Percentiles rank a stretch among this genome's conserved stretches.
Evolutionary conservation across 2,113 vertebrate species (phyloP).

Genomic region (Gasterosteus nipponicus): DNA sequence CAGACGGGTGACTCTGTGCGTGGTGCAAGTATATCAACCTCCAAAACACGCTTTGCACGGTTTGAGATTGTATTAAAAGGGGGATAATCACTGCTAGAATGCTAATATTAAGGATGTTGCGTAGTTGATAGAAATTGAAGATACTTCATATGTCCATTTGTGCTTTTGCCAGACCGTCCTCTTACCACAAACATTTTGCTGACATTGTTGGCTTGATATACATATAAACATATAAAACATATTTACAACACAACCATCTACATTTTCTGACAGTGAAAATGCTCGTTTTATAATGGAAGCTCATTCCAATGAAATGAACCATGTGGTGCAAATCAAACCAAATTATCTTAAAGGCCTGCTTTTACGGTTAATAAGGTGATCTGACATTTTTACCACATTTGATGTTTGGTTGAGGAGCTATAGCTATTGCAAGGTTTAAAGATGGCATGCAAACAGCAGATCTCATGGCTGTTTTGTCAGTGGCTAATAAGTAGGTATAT

Average conservation of each 20-base stretch:
- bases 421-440: not conserved
- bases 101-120: not conserved
- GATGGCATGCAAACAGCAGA: too few species aligned
- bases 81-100: not conserved
- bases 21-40: not conserved
- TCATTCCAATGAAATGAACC: not conserved
- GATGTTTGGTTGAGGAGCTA: not conserved
- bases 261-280: not conserved
- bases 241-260: not conserved
- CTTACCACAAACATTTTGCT: not conserved
- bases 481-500: not conserved
- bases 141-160: not conserved
- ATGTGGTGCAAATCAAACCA: not conserved
- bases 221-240: not conserved
- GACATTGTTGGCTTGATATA: not conserved
- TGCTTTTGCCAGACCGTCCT: not conserved
- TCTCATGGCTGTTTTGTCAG: not conserved
- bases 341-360: not conserved
- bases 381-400: not conserved
- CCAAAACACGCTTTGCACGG: not conserved
- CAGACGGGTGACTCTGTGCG: not conserved
- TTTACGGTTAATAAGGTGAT: too few species aligned
- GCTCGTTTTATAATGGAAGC: not conserved
- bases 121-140: conserved; percentile 3
- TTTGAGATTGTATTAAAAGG: not conserved